Conservation (phyloP, 2,113 vertebrate species). For the Cnemophilus loriae region DNA sequence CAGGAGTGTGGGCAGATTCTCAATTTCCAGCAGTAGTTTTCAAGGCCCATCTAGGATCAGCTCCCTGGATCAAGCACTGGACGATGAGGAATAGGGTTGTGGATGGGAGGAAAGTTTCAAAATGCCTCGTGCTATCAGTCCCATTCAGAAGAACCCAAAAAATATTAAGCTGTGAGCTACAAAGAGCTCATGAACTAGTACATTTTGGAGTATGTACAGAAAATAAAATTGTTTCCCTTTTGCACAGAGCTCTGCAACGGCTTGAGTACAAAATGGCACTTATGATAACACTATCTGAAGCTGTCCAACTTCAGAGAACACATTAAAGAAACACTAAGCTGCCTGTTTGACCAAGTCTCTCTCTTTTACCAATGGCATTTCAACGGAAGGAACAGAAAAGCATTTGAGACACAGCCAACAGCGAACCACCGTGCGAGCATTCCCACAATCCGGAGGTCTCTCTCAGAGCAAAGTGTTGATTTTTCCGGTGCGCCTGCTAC, state of each 20-base stretch:
- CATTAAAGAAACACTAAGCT: background rate
- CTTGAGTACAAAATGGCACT: background rate
- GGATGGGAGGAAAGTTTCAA: background rate
- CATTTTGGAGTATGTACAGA: background rate
- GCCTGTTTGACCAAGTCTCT: background rate
- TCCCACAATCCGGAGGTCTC: background rate
- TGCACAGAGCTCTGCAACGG: background rate
- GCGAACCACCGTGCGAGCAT: background rate
- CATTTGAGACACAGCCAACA: background rate
- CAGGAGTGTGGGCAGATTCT: background rate
- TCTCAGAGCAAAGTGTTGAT: background rate
- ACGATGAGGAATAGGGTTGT: background rate
- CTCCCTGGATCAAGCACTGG: background rate
- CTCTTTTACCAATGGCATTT: background rate
- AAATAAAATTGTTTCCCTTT: background rate
- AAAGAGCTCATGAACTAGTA: background rate
- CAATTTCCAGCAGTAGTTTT: background rate
- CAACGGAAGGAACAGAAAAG: background rate
- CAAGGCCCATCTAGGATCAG: background rate
- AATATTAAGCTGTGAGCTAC: background rate
- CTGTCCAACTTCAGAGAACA: background rate
- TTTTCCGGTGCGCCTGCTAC: background rate
- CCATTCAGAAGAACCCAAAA: background rate
- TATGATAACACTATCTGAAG: background rate
- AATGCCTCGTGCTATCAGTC: background rate